Evolutionary conservation across 2,888 invertebrate genomes (phyloP), one percentile per base, ranked within the genome.

Genomic region (Leucania comma): DNA sequence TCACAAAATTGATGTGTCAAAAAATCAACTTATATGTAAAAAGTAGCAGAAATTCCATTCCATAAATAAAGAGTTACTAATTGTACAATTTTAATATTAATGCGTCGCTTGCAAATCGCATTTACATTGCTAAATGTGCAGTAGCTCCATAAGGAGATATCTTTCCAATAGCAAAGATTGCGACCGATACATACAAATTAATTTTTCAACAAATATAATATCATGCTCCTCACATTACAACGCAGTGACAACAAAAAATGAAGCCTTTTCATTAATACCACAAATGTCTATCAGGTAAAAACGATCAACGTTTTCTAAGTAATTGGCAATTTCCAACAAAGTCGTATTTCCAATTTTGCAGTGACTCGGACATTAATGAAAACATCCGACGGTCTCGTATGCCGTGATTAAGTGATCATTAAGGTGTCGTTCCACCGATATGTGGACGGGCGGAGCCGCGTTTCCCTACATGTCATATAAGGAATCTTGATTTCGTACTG

Each of bases 401-500:
- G 81, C 80, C 69, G 88, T 92, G 91, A 93, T 93, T 91, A 92
- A 93, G 91, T 86, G 90, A 89, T 92, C 91, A 90, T 93, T 92
- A 93, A 89, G 86, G 90, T 89, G 89, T 90, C 83, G 88, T 91
- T 92, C 89, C 88, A 88, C 89, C 84, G 80, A 72, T 75, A 79
- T 82, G 75, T 84, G 87, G 68, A 84, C 87, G 84, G 80, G 75
- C 72, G 87, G 82, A 85, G 83, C 78, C 72, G 81, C 85, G 87
- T 87, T 88, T 85, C 87, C 78, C 82, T 73, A 78, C 86, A 76
- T 75, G 76, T 84, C 88, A 59, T 88, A 83, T 89, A 91, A 78
- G 92, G 92, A 85, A 90, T 85, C 88, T 90, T 89, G 90, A 74
- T 69, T 78, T 60, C 59, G 73, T 84, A 86, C 82, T 86, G 89